Evolutionary conservation across 1,140 invertebrate species (phyloP), one percentile per base, ranked within the genome.

Genomic region (Protaetia brevitarsis): DNA sequence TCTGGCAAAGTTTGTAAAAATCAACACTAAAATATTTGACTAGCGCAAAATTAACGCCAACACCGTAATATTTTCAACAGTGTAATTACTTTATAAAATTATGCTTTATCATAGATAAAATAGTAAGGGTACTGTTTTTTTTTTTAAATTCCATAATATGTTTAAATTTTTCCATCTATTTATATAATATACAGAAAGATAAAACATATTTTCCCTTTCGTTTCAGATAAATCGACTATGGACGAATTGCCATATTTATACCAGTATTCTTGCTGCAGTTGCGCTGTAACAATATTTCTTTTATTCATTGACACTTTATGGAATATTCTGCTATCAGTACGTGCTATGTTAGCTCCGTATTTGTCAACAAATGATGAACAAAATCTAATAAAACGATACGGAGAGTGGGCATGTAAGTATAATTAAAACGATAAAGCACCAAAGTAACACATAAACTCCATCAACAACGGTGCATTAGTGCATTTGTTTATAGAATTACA

Each of bases 371-470:
- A 30, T 61, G 28, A 34, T 16, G 59, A 61, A 23, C 7, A n/a
- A 3, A 34, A 36, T 61, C 16, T 61, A 34, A 21, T 36, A 2
- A 34, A 61, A 19, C 31, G 23, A 61, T 61, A 61, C 21, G 59
- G 59, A 8, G 6, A 2, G 3, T 61, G 59, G 59, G 59, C 59
- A 23, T 34, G 59, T 61, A 61, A 61, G 59, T 61, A 45, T n/a
- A n/a, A n/a, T n/a, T n/a, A n/a, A n/a, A n/a, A n/a, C n/a, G n/a
- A 10, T 6, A 16, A 37, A 37, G 2, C 10, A 37, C 16, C 16
- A 37, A 10, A 4, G 5, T 37, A 37, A 13, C 10, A 11, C 16
- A 36, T 3, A 36, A 36, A 3, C 8, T 36, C 16, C 34, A 13
- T 3, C 16, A 36, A 13, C 34, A 10, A 3, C 16, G 5, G 11